These are phyloP conservation scores for Thamnophis elegans DNA, from an alignment of 2,797 vertebrate species.

Conservation along the genomic window DNA sequence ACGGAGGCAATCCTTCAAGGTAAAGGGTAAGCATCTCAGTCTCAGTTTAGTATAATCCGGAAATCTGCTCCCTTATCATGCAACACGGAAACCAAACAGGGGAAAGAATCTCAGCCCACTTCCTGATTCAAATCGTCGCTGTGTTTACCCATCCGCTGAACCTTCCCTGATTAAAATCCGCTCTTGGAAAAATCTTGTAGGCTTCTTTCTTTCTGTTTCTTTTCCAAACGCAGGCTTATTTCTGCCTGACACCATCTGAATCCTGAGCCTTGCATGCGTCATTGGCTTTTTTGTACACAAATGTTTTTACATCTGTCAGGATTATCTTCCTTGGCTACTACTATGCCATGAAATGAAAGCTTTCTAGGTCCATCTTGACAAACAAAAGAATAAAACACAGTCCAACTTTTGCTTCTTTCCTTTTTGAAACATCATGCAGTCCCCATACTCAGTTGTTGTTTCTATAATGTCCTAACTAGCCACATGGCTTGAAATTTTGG, in stretches of 20 bases:
- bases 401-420: neutral
- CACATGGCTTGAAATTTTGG: too few relatives aligned
- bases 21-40: neutral
- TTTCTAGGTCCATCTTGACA: neutral
- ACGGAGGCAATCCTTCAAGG: neutral
- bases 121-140: neutral
- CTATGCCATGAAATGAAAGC: neutral
- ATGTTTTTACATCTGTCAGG: neutral
- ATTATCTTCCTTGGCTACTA: neutral
- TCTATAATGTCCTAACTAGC: too few relatives aligned
- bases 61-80: neutral
- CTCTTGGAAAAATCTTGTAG: neutral
- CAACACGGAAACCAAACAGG: neutral
- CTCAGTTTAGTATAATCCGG: neutral
- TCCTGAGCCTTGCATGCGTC: constrained; percentile 4
- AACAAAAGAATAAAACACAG: neutral
- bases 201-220: neutral
- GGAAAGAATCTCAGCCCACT: neutral
- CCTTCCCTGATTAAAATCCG: neutral
- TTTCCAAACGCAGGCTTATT: constrained; percentile 4
- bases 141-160: constrained; percentile 1
- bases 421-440: neutral
- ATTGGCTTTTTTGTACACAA: neutral
- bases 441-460: neutral
- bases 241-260: constrained; percentile 4